Conservation (phyloP, 2,888 invertebrate species). For the Anthophora plumipes region DNA sequence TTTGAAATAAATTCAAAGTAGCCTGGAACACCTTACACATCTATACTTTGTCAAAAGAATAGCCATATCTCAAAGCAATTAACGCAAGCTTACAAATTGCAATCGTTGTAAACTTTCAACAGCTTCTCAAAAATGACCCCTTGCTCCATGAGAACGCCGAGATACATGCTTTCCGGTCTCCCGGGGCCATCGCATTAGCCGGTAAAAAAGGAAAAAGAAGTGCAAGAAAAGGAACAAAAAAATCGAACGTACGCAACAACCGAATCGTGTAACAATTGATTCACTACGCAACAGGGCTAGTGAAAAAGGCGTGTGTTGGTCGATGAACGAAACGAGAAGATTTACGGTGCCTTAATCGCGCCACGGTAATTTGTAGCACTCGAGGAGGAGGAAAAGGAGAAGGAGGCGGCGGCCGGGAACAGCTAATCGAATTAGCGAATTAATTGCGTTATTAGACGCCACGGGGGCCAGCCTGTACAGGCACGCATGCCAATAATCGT, state of each 20-base stretch:
- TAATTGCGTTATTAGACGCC: conserved; percentile 70
- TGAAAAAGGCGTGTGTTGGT: conserved; percentile 7
- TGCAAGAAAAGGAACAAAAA: too few species aligned
- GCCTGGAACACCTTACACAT: too few species aligned
- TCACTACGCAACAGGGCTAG: background rate
- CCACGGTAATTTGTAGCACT: conserved; percentile 55
- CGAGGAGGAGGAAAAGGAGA: conserved; percentile 14
- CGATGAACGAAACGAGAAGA: conserved; percentile 48
- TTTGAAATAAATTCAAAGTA: too few species aligned
- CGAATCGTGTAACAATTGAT: conserved; percentile 22
- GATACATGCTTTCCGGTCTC: background rate
- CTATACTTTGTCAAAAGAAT: too few species aligned
- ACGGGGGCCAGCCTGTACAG: conserved; percentile 16
- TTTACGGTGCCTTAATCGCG: conserved; percentile 60
- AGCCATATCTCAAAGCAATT: too few species aligned
- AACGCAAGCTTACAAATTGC: too few species aligned
- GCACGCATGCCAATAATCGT: conserved; percentile 63
- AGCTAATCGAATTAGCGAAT: conserved; percentile 73
- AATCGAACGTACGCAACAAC: background rate
- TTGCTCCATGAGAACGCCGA: background rate
- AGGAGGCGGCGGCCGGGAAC: conserved; percentile 19
- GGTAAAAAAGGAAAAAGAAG: too few species aligned
- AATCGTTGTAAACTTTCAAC: too few species aligned
- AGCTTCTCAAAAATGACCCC: too few species aligned
- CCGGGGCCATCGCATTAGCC: background rate